Evolutionary conservation across 2,797 vertebrate genomes (phyloP).

Genomic region (Ambastaia sidthimunki): DNA sequence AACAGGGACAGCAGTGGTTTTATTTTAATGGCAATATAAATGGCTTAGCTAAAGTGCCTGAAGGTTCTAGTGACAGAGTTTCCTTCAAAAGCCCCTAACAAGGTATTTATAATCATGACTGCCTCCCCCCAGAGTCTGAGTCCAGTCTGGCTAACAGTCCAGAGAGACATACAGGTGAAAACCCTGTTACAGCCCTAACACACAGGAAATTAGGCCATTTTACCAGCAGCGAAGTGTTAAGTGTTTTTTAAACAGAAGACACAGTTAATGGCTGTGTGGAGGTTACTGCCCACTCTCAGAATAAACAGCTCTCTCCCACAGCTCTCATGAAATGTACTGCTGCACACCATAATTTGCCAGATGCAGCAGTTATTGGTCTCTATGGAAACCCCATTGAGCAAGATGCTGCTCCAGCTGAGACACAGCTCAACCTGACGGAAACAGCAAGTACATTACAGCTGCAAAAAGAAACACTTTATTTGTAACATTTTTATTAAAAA

Average conservation of each 20-base stretch:
- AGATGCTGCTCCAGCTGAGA: slow-evolving; percentile 64
- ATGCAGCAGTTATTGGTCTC: slow-evolving; percentile 81
- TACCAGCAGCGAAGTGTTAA: slow-evolving; percentile 56
- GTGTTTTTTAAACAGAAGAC: slow-evolving; percentile 44
- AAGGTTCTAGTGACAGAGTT: slow-evolving; percentile 66
- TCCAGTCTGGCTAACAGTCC: slow-evolving; percentile 57
- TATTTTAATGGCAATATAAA: slow-evolving; percentile 67
- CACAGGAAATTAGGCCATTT: slow-evolving; percentile 50
- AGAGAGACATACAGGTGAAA: slow-evolving; percentile 63
- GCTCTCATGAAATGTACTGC: slow-evolving; percentile 50
- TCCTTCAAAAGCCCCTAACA: slow-evolving; percentile 63
- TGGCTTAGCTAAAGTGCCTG: slow-evolving; percentile 61
- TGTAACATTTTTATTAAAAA: too few species aligned
- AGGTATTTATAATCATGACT: slow-evolving; percentile 77
- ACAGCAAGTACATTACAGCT: not conserved
- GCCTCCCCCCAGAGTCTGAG: slow-evolving; percentile 67
- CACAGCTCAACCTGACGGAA: not conserved
- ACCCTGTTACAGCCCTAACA: slow-evolving; percentile 65
- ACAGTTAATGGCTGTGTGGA: not conserved
- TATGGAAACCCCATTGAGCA: slow-evolving; percentile 75
- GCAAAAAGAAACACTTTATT: not conserved
- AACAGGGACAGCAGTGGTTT: slow-evolving; percentile 16
- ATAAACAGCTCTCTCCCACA: slow-evolving; percentile 5
- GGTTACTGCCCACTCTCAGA: slow-evolving; percentile 13
- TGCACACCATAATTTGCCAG: slow-evolving; percentile 78